These are phyloP conservation scores for Ormyrus nitidulus DNA, from an alignment of 2,888 invertebrate genomes.

Conservation along the genomic window DNA sequence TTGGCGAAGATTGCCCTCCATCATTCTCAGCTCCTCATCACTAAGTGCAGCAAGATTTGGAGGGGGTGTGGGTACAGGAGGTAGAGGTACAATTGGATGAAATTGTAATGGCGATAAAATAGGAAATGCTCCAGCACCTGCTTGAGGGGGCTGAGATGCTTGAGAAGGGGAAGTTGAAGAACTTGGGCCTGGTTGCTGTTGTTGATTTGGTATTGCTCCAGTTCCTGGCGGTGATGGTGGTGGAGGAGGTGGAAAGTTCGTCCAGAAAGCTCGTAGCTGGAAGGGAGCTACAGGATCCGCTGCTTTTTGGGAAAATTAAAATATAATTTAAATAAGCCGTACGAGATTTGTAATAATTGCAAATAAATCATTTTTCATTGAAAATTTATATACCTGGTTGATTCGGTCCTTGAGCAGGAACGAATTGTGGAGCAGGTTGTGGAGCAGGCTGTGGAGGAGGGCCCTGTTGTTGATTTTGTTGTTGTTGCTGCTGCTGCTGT, in stretches of 20 bases:
- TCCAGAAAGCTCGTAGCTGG: conserved; percentile 67
- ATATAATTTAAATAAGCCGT: neutral
- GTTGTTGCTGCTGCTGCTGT: conserved; percentile 58
- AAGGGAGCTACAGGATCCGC: conserved; percentile 55
- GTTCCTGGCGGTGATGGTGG: conserved; percentile 57
- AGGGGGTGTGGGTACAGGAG: conserved; percentile 87
- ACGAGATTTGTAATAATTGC: neutral
- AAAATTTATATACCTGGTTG: conserved; percentile 40
- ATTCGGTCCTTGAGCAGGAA: conserved; percentile 46
- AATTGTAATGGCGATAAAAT: conserved; percentile 78
- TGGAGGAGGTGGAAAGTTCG: conserved; percentile 65
- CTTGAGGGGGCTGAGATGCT: conserved; percentile 63
- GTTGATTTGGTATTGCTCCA: conserved; percentile 11
- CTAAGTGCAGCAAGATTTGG: conserved; percentile 84
- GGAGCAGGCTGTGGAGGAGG: conserved; percentile 62
- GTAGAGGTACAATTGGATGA: conserved; percentile 78
- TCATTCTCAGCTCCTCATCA: conserved; percentile 87
- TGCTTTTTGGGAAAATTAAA: conserved; percentile 6
- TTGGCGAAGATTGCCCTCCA: conserved; percentile 93
- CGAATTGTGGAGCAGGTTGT: conserved; percentile 53
- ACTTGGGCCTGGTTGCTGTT: conserved; percentile 57
- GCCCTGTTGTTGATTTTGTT: conserved; percentile 70
- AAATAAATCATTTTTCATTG: neutral
- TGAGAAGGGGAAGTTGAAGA: conserved; percentile 50
- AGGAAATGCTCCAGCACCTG: conserved; percentile 67